phyloP scores from a whole-genome alignment of 2,888 invertebrate species.

The Leptura quadrifasciata region DNA sequence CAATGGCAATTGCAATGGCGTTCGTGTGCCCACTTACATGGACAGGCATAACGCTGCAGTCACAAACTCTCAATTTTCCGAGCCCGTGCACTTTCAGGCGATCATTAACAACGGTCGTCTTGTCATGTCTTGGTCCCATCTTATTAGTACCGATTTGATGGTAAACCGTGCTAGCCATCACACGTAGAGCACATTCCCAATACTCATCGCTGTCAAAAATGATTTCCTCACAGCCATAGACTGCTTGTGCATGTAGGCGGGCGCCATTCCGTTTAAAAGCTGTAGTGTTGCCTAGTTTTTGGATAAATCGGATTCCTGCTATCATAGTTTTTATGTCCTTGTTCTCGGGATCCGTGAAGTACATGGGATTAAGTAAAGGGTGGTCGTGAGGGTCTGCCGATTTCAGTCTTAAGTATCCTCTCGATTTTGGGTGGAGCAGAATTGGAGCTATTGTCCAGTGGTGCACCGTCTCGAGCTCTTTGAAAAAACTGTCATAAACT shows the following conservation, averaged over 20 bases:
- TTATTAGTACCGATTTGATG: slow-evolving; percentile 76
- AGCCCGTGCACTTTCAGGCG: slow-evolving; percentile 76
- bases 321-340: slow-evolving; percentile 74
- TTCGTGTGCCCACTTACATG: slow-evolving; percentile 81
- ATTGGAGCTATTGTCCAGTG: slow-evolving; percentile 83
- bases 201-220: slow-evolving; percentile 78
- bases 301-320: slow-evolving; percentile 74
- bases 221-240: slow-evolving; percentile 76
- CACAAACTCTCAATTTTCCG: slow-evolving; percentile 78
- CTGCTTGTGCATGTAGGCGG: slow-evolving; percentile 67
- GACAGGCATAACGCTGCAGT: slow-evolving; percentile 81
- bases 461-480: slow-evolving; percentile 75
- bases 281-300: slow-evolving; percentile 73
- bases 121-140: slow-evolving; percentile 75
- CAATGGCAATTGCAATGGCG: slow-evolving; percentile 83
- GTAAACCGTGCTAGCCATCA: slow-evolving; percentile 77
- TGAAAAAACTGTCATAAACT: slow-evolving; percentile 65
- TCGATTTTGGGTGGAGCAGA: slow-evolving; percentile 78
- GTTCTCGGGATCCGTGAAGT: slow-evolving; percentile 70
- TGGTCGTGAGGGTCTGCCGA: slow-evolving; percentile 76
- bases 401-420: slow-evolving; percentile 74
- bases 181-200: slow-evolving; percentile 81
- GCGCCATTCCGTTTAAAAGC: slow-evolving; percentile 78
- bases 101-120: slow-evolving; percentile 76
- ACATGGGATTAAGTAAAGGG: slow-evolving; percentile 78